phyloP scores from a whole-genome alignment of 2,797 vertebrate species.

The Falco columbarius region DNA sequence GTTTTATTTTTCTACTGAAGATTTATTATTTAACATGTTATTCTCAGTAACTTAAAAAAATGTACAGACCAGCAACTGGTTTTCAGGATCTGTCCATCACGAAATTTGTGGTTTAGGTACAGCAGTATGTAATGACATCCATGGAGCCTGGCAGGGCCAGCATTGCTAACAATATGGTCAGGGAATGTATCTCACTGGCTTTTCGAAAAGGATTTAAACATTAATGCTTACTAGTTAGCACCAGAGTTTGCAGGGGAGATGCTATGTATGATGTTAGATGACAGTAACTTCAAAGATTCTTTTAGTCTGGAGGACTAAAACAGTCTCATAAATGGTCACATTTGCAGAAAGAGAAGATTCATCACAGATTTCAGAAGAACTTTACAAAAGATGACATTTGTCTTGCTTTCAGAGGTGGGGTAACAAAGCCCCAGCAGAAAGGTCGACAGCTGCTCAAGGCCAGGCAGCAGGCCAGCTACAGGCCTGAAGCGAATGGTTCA shows the following conservation, averaged over 20 bases:
- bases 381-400: not conserved
- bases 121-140: not conserved
- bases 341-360: not conserved
- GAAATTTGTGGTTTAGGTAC: not conserved
- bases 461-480: not conserved
- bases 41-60: not conserved
- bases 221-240: not conserved
- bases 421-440: not conserved
- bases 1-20: not conserved
- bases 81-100: not conserved
- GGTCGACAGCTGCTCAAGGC: not conserved
- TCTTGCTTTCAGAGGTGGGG: not conserved
- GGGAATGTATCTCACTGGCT: not conserved
- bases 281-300: not conserved
- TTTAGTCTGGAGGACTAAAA: not conserved
- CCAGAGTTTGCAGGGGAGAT: not conserved
- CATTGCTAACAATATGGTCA: not conserved
- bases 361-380: not conserved
- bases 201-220: slow-evolving; percentile 1
- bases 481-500: not conserved
- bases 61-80: not conserved
- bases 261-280: not conserved
- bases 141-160: not conserved
- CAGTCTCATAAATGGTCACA: not conserved
- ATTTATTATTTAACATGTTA: not conserved